Evolutionary conservation across 2,797 vertebrate genomes (phyloP).

Genomic region (Phoebastria nigripes): DNA sequence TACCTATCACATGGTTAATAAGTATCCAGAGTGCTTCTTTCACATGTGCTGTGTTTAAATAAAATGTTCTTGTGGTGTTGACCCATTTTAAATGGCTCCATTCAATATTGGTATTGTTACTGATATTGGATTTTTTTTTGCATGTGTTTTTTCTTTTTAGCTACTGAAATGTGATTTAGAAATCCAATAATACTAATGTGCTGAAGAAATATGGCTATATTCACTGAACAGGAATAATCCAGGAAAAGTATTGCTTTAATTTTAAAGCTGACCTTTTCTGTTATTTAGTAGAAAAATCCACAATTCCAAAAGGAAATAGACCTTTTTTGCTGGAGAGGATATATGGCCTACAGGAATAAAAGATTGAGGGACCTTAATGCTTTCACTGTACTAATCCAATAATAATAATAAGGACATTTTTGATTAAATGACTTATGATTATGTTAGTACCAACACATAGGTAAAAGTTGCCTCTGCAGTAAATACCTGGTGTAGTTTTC

Average conservation of each 20-base stretch:
- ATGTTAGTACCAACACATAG: background rate
- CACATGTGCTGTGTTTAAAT: background rate
- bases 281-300: conserved; percentile 39
- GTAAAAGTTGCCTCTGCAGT: background rate
- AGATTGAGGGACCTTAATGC: background rate
- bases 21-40: background rate
- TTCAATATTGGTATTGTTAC: background rate
- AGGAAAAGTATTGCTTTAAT: conserved; percentile 64
- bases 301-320: conserved; percentile 13
- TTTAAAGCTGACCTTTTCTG: conserved; percentile 66
- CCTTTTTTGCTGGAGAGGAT: background rate
- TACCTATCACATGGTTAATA: background rate
- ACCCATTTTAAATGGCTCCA: background rate
- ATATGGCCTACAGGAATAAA: background rate
- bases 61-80: background rate
- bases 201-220: conserved; percentile 45
- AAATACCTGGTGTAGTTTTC: background rate
- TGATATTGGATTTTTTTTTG: background rate
- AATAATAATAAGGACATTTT: background rate
- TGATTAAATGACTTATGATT: background rate
- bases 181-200: conserved; percentile 61
- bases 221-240: conserved; percentile 20
- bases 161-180: conserved; percentile 39
- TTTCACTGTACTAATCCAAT: background rate
- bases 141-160: background rate